phyloP scores from a whole-genome alignment of 1,140 invertebrate species.

The Potamilus streckersoni region DNA sequence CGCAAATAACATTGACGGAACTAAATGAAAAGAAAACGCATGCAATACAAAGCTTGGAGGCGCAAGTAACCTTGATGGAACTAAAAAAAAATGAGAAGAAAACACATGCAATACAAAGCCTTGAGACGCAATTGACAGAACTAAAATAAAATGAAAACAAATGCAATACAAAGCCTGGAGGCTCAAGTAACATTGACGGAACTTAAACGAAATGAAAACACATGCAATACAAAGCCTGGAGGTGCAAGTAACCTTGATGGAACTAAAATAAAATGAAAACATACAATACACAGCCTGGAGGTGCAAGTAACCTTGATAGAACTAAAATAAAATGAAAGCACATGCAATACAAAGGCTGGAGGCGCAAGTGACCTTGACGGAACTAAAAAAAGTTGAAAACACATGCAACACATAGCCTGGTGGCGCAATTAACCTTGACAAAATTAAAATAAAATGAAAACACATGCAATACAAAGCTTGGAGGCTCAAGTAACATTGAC shows the following conservation, averaged over 20 bases:
- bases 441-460: slow-evolving; percentile 74
- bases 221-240: slow-evolving; percentile 85
- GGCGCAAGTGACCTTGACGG: slow-evolving; percentile 90
- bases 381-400: slow-evolving; percentile 73
- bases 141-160: slow-evolving; percentile 50
- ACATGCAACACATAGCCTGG: slow-evolving; percentile 82
- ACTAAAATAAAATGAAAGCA: slow-evolving; percentile 67
- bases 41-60: slow-evolving; percentile 86
- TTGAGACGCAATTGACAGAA: slow-evolving; percentile 94
- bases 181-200: slow-evolving; percentile 92
- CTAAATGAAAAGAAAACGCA: slow-evolving; percentile 50
- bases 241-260: slow-evolving; percentile 90
- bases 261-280: slow-evolving; percentile 71
- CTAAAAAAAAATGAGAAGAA: slow-evolving; percentile 57
- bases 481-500: slow-evolving; percentile 90
- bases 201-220: slow-evolving; percentile 67
- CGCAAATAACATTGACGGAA: slow-evolving; percentile 94
- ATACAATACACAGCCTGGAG: slow-evolving; percentile 82
- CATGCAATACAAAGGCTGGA: slow-evolving; percentile 85
- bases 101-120: slow-evolving; percentile 75
- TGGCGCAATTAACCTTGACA: slow-evolving; percentile 91
- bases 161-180: slow-evolving; percentile 86
- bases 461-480: slow-evolving; percentile 79
- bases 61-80: slow-evolving; percentile 94
- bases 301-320: slow-evolving; percentile 92